These are phyloP conservation scores for Champsocephalus esox DNA, from an alignment of 2,797 vertebrate genomes.

Conservation along the genomic window DNA sequence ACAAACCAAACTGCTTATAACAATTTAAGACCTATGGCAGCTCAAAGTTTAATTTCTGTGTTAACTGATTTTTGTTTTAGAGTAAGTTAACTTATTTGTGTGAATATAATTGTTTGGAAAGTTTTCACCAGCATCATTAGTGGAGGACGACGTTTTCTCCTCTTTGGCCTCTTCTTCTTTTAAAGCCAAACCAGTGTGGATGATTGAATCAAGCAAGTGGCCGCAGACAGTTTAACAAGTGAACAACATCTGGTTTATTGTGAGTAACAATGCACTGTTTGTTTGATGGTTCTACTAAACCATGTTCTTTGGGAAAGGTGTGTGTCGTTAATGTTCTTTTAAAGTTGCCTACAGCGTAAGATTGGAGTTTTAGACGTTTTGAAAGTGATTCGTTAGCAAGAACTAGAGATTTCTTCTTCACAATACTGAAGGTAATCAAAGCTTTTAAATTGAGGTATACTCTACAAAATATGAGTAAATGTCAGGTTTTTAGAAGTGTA, in stretches of 20 bases:
- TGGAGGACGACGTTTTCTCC: background rate
- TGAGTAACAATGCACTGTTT: constrained; percentile 56
- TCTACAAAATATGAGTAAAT: constrained; percentile 43
- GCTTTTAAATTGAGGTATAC: constrained; percentile 39
- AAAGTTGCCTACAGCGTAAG: constrained; percentile 34
- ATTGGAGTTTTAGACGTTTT: constrained; percentile 41
- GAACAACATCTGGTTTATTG: constrained; percentile 11
- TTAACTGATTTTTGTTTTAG: constrained; percentile 17
- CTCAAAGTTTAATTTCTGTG: constrained; percentile 36
- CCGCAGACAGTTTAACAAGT: constrained; percentile 9
- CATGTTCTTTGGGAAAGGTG: constrained; percentile 33
- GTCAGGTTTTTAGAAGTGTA: constrained; percentile 67
- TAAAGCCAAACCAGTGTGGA: background rate
- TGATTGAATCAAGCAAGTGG: background rate
- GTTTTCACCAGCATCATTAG: background rate
- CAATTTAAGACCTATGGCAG: constrained; percentile 47
- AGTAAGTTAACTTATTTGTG: constrained; percentile 37
- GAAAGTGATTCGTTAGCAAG: constrained; percentile 56
- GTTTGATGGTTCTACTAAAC: constrained; percentile 60
- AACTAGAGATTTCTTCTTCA: constrained; percentile 28
- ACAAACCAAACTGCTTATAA: constrained; percentile 7
- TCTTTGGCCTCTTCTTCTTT: background rate
- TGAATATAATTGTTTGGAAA: constrained; percentile 8
- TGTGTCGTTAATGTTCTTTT: constrained; percentile 33
- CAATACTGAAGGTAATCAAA: constrained; percentile 41